These are phyloP conservation scores for Gouania willdenowi DNA, from an alignment of 2,797 vertebrate genomes.

Conservation along the genomic window DNA sequence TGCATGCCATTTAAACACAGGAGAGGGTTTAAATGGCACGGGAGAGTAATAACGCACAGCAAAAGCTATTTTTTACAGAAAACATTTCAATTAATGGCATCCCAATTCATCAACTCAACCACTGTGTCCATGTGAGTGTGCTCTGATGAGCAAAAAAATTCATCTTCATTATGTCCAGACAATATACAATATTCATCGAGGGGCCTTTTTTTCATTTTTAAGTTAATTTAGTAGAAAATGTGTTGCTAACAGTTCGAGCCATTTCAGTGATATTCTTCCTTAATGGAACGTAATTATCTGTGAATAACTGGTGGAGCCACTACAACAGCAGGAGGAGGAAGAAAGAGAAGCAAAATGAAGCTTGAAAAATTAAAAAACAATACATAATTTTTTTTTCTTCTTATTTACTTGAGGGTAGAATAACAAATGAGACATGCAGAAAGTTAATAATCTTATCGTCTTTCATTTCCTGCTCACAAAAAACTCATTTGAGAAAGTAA, in stretches of 20 bases:
- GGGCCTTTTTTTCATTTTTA: constrained; percentile 6
- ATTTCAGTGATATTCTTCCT: constrained; percentile 57
- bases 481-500: constrained; percentile 9
- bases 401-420: background rate
- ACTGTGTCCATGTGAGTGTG: background rate
- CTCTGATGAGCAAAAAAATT: constrained; percentile 15
- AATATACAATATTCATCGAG: constrained; percentile 29
- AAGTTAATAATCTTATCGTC: constrained; percentile 11
- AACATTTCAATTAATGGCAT: constrained; percentile 52
- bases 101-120: constrained; percentile 41
- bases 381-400: background rate
- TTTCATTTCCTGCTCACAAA: constrained; percentile 1
- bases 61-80: constrained; percentile 24
- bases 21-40: too few relatives aligned
- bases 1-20: constrained; percentile 52
- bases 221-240: constrained; percentile 72
- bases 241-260: constrained; percentile 50
- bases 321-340: constrained; percentile 31
- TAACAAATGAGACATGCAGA: constrained; percentile 1
- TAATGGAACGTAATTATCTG: constrained; percentile 69
- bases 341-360: too few relatives aligned
- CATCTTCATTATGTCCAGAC: constrained; percentile 35
- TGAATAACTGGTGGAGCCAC: constrained; percentile 35
- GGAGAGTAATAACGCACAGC: constrained; percentile 40
- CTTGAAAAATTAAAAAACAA: constrained; percentile 18